phyloP scores from a whole-genome alignment of 2,888 invertebrate genomes.

The Zhuqinia jingwanae region DNA sequence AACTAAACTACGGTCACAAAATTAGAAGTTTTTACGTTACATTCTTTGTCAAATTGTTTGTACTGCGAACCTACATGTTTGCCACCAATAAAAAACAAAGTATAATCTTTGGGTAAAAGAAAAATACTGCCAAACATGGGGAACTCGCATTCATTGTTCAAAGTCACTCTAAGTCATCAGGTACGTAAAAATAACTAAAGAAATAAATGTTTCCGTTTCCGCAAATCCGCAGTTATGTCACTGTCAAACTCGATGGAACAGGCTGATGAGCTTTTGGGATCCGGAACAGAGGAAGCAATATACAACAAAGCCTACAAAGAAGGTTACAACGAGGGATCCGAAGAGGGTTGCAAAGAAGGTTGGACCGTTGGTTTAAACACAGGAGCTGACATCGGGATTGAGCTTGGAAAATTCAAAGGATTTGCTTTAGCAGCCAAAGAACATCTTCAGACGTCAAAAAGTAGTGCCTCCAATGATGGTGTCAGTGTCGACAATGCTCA shows the following conservation, averaged over 20 bases:
- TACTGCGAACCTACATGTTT: no score
- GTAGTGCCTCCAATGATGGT: background rate
- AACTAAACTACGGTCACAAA: no score
- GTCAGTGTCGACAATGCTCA: background rate
- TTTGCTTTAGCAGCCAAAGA: conserved; percentile 71
- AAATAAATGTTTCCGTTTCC: no score
- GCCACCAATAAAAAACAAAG: no score
- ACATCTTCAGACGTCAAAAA: conserved; percentile 1
- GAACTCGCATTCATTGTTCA: no score
- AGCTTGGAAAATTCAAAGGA: conserved; percentile 89
- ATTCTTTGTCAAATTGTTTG: no score
- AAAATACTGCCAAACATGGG: no score
- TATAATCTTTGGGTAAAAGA: no score
- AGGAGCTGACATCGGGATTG: conserved; percentile 90
- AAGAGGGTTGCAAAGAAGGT: conserved; percentile 85
- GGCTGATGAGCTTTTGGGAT: conserved; percentile 84
- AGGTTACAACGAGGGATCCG: conserved; percentile 85
- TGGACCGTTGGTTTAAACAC: conserved; percentile 90
- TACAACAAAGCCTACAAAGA: conserved; percentile 86
- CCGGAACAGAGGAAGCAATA: conserved; percentile 85
- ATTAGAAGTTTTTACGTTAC: no score
- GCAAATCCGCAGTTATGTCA: no score
- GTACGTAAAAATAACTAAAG: no score
- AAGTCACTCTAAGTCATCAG: no score
- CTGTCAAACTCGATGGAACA: conserved; percentile 5